Conservation (phyloP, 1,140 invertebrate species). For the Drosophila melanica region DNA sequence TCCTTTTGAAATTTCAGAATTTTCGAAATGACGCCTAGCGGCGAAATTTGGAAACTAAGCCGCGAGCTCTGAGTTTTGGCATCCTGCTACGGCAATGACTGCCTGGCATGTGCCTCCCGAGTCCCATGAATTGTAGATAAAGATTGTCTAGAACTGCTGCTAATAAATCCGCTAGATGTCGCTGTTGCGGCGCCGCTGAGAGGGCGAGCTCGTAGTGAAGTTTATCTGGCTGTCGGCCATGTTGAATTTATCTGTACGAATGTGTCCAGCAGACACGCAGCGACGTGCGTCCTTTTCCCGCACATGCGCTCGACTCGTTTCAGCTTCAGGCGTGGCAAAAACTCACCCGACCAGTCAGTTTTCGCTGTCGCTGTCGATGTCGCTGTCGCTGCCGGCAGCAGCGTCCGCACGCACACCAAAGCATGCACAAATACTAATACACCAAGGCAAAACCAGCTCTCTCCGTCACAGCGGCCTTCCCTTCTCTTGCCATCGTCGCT, state of each 20-base stretch:
- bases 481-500: neutral
- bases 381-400: constrained; percentile 37
- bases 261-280: constrained; percentile 45
- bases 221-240: constrained; percentile 69
- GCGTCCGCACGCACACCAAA: constrained; percentile 56
- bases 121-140: constrained; percentile 54
- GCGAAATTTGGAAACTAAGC: constrained; percentile 43
- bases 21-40: constrained; percentile 47
- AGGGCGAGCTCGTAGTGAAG: constrained; percentile 17
- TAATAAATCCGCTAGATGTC: constrained; percentile 40
- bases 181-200: constrained; percentile 27
- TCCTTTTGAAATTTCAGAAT: constrained; percentile 8
- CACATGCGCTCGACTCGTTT: constrained; percentile 63
- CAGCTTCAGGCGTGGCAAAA: constrained; percentile 64
- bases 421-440: constrained; percentile 57
- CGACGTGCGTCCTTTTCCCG: constrained; percentile 68
- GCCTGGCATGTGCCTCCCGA: constrained; percentile 30
- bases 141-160: constrained; percentile 21
- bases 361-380: constrained; percentile 18
- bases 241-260: constrained; percentile 68
- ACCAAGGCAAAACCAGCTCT: constrained; percentile 28
- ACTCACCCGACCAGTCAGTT: constrained; percentile 37
- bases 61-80: constrained; percentile 23
- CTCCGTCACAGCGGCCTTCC: neutral
- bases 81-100: constrained; percentile 32